phyloP scores from a whole-genome alignment of 1,140 invertebrate species.

The Ostrea edulis region DNA sequence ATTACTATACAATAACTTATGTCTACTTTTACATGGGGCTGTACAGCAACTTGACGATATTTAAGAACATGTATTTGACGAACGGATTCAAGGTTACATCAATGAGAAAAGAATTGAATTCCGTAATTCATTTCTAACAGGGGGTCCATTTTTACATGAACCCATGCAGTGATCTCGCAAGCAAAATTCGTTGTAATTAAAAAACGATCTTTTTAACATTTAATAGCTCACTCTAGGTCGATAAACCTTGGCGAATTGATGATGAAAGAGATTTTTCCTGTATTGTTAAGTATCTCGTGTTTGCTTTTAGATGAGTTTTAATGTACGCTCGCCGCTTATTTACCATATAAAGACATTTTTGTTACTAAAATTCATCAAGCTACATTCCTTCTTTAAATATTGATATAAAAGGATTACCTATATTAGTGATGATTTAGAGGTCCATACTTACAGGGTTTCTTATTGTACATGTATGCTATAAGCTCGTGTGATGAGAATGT shows the following conservation, averaged over 20 bases:
- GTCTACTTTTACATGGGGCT: background rate
- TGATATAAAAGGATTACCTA: no score
- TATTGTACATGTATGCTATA: no score
- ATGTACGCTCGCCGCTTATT: background rate
- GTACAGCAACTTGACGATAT: background rate
- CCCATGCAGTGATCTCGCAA: slow-evolving; percentile 11
- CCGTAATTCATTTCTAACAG: background rate
- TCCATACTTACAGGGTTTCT: no score
- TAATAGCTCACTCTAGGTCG: background rate
- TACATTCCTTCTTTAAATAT: no score
- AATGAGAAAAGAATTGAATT: background rate
- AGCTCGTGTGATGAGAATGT: no score
- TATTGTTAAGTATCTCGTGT: background rate
- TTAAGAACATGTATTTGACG: background rate
- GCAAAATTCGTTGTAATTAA: slow-evolving; percentile 16
- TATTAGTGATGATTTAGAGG: no score
- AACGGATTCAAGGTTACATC: background rate
- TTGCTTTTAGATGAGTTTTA: background rate
- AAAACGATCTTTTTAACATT: slow-evolving; percentile 33
- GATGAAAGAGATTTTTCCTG: slow-evolving; percentile 6
- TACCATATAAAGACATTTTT: background rate
- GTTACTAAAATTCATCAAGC: no score
- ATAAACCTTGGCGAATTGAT: background rate
- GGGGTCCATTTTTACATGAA: background rate
- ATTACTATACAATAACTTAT: background rate